phyloP scores from a whole-genome alignment of 2,888 invertebrate species.

The Agrochola circellaris region DNA sequence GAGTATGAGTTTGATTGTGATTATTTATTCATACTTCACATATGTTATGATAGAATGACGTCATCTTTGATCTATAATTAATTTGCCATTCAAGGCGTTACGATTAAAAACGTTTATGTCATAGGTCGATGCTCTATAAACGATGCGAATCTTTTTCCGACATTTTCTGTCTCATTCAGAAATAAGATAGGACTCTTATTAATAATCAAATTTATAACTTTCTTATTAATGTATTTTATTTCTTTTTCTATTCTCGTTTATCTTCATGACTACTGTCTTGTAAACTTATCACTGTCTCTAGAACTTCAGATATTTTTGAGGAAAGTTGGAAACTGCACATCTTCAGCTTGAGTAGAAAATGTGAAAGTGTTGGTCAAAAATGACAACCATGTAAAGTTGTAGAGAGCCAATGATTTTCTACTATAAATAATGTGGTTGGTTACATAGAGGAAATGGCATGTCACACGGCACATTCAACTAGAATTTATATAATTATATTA shows the following conservation, averaged over 20 bases:
- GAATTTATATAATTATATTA: conserved; percentile 15
- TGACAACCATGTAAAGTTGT: conserved; percentile 23
- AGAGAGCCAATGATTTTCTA: conserved; percentile 38
- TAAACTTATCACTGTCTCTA: background rate
- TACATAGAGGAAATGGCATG: conserved; percentile 15
- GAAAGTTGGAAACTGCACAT: conserved; percentile 17
- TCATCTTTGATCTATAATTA: background rate
- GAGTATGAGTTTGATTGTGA: background rate
- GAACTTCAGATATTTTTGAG: background rate
- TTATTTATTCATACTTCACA: background rate
- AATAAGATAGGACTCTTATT: background rate
- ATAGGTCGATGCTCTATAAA: background rate
- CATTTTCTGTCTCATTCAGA: background rate
- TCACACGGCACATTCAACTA: conserved; percentile 2
- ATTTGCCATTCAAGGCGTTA: background rate
- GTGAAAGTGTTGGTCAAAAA: conserved; percentile 50
- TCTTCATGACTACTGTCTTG: conserved; percentile 6
- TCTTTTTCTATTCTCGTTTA: no score
- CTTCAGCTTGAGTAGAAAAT: conserved; percentile 26
- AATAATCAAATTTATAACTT: no score
- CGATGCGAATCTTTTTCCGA: background rate
- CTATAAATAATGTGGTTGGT: conserved; percentile 28
- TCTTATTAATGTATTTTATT: no score
- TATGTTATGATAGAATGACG: background rate
- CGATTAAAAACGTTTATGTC: background rate